Percentiles rank a stretch among this genome's conserved stretches.
phyloP scores from a whole-genome alignment of 1,140 invertebrate genomes.

The Dinothrombium tinctorium region DNA sequence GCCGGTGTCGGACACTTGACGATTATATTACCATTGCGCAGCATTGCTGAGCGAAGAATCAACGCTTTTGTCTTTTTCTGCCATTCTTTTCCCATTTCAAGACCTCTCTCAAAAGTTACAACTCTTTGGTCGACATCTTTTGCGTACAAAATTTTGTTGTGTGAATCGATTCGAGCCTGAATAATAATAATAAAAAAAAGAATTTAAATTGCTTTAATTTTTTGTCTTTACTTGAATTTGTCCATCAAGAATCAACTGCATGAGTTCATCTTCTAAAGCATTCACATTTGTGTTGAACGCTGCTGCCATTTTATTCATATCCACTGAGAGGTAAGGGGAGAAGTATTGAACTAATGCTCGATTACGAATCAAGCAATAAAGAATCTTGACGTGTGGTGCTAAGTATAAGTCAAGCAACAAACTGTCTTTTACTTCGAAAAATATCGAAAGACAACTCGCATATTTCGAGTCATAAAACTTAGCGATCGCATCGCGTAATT shows the following conservation, averaged over 20 bases:
- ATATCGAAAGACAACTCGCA: constrained; percentile 71
- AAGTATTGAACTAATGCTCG: constrained; percentile 68
- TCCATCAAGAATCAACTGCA: constrained; percentile 86
- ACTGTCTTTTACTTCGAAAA: constrained; percentile 89
- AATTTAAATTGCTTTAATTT: not conserved
- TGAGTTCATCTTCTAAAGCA: constrained; percentile 86
- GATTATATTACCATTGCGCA: not conserved
- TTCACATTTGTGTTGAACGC: constrained; percentile 84
- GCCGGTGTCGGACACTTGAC: not conserved
- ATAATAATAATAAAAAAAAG: not conserved
- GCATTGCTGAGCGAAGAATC: constrained; percentile 54
- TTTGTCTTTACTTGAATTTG: constrained; percentile 35
- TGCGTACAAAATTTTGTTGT: constrained; percentile 87
- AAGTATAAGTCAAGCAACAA: constrained; percentile 91
- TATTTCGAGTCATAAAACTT: constrained; percentile 98
- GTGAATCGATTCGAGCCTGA: constrained; percentile 89
- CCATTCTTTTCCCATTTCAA: constrained; percentile 75
- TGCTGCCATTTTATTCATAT: constrained; percentile 83
- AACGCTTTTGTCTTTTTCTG: constrained; percentile 58
- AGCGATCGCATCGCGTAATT: constrained; percentile 85
- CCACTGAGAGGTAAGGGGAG: constrained; percentile 80
- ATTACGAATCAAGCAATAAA: constrained; percentile 88
- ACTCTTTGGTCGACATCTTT: constrained; percentile 89
- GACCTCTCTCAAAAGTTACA: constrained; percentile 76
- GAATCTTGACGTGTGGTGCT: constrained; percentile 69